A percentile compares a stretch with the other conserved stretches of the same genome.
Conservation (phyloP, 1,140 invertebrate species). For the Oncopeltus fasciatus region DNA sequence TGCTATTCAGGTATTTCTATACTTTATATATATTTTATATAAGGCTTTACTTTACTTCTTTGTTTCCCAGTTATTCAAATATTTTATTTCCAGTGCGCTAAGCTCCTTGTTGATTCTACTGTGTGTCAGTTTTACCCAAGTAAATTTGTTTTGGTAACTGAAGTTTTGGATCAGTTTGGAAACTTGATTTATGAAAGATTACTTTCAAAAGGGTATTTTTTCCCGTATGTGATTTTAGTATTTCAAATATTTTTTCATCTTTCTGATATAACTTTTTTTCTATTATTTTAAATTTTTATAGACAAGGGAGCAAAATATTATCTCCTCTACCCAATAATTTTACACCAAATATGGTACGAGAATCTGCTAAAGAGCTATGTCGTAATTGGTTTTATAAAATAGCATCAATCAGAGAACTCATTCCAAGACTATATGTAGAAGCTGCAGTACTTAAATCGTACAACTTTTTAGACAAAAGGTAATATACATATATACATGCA, state of each 20-base stretch:
- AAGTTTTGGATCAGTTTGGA: slow-evolving; percentile 91
- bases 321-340: slow-evolving; percentile 50
- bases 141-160: slow-evolving; percentile 91
- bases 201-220: slow-evolving; percentile 57
- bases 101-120: slow-evolving; percentile 73
- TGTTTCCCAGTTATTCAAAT: neutral
- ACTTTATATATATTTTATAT: neutral
- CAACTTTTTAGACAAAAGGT: slow-evolving; percentile 59
- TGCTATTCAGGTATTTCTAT: slow-evolving; percentile 67
- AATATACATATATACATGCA: too few relatives aligned
- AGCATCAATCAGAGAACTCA: slow-evolving; percentile 85
- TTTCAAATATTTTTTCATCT: neutral
- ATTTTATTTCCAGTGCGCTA: slow-evolving; percentile 58
- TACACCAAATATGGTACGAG: slow-evolving; percentile 60
- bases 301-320: slow-evolving; percentile 35
- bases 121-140: slow-evolving; percentile 92
- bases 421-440: slow-evolving; percentile 90
- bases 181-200: slow-evolving; percentile 79
- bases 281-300: slow-evolving; percentile 26
- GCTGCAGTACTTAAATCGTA: slow-evolving; percentile 85
- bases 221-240: slow-evolving; percentile 23
- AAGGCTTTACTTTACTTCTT: neutral
- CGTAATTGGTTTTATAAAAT: slow-evolving; percentile 99
- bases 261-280: neutral
- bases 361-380: slow-evolving; percentile 87